phyloP scores from a whole-genome alignment of 2,888 invertebrate species.

The Nephrotoma guestfalica region DNA sequence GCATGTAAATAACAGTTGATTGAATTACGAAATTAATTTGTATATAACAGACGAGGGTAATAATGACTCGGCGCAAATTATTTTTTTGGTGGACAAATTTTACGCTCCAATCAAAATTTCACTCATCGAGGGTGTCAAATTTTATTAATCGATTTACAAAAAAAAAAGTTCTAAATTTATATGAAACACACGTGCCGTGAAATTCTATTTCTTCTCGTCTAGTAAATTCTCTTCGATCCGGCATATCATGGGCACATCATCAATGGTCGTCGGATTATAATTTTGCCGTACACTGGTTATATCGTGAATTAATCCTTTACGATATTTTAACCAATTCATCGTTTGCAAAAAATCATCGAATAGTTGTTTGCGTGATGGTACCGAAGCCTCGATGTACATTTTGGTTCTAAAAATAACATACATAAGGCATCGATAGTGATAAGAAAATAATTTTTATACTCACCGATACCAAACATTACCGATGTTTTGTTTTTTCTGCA shows the following conservation, averaged over 20 bases:
- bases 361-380: slow-evolving; percentile 24
- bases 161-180: neutral
- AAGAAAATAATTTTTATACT: neutral
- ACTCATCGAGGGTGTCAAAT: neutral
- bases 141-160: neutral
- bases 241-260: slow-evolving; percentile 29
- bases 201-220: neutral
- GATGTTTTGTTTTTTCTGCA: slow-evolving; percentile 35
- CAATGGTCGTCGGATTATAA: slow-evolving; percentile 17
- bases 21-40: neutral
- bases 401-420: slow-evolving; percentile 12
- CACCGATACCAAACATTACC: slow-evolving; percentile 28
- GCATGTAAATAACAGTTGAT: neutral
- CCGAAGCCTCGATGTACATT: slow-evolving; percentile 23
- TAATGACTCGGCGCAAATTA: neutral
- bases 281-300: neutral
- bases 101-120: neutral
- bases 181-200: neutral
- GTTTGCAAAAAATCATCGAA: slow-evolving; percentile 23
- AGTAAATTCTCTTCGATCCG: slow-evolving; percentile 20
- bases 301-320: slow-evolving; percentile 18
- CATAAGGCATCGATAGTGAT: neutral
- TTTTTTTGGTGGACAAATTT: neutral
- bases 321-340: slow-evolving; percentile 25
- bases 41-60: neutral